Conservation (phyloP, 1,140 invertebrate species). For the Macrobrachium nipponense region DNA sequence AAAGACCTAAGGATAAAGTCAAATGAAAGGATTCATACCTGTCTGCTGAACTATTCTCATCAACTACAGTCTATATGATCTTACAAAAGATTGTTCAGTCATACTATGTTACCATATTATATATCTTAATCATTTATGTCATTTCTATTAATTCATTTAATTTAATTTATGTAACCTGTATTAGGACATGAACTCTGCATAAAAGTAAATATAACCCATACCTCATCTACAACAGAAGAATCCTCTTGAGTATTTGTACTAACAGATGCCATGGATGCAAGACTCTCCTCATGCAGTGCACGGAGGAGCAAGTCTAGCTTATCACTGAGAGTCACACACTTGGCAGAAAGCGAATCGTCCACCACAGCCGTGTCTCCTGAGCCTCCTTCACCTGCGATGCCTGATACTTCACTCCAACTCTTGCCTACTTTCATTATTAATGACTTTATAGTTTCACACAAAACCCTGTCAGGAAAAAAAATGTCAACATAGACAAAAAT, state of each 20-base stretch:
- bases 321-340: conserved; percentile 81
- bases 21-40: no score
- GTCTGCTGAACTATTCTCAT: no score
- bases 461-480: conserved; percentile 69
- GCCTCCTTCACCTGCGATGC: conserved; percentile 2
- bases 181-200: no score
- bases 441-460: conserved; percentile 86
- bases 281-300: conserved; percentile 78
- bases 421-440: conserved; percentile 75
- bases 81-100: no score
- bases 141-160: no score
- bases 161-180: no score
- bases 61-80: no score
- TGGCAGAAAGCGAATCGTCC: conserved; percentile 71
- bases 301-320: conserved; percentile 82
- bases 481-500: not conserved
- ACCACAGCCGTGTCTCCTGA: conserved; percentile 72
- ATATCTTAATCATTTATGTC: no score
- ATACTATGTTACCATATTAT: no score
- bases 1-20: no score
- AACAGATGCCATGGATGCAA: conserved; percentile 51
- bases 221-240: conserved; percentile 65
- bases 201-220: conserved; percentile 55
- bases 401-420: conserved; percentile 66
- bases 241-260: conserved; percentile 56